Conservation (phyloP, 2,888 invertebrate species). For the Epirrhoe tristata region DNA sequence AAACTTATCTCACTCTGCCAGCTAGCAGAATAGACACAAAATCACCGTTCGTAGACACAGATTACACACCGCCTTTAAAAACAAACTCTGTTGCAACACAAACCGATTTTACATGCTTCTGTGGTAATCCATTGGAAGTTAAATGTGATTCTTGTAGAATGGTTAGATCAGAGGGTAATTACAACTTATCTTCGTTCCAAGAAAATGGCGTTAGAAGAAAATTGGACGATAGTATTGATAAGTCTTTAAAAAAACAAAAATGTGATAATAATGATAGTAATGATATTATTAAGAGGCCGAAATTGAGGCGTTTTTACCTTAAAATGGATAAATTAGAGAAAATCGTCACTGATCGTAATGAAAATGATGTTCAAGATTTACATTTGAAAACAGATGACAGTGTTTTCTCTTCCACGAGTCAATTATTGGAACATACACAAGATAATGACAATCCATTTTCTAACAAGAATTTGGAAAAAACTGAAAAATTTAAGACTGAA, state of each 20-base stretch:
- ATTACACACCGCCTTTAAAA: conserved; percentile 61
- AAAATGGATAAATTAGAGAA: conserved; percentile 70
- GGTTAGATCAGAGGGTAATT: conserved; percentile 75
- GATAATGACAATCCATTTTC: conserved; percentile 50
- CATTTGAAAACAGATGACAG: conserved; percentile 72
- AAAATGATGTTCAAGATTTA: conserved; percentile 70
- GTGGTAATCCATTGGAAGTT: conserved; percentile 62
- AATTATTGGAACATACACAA: neutral
- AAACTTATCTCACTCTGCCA: conserved; percentile 76
- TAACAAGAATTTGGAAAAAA: neutral
- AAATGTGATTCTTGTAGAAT: conserved; percentile 68
- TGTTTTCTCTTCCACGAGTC: conserved; percentile 65
- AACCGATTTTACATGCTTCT: conserved; percentile 71
- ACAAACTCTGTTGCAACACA: conserved; percentile 74
- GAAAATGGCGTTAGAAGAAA: conserved; percentile 56
- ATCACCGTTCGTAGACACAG: conserved; percentile 70
- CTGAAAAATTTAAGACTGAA: neutral
- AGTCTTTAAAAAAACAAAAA: conserved; percentile 76
- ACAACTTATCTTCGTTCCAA: conserved; percentile 63
- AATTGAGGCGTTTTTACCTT: conserved; percentile 69
- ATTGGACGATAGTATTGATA: conserved; percentile 57
- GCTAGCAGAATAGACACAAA: conserved; percentile 72
- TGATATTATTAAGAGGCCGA: conserved; percentile 73
- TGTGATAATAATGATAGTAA: conserved; percentile 76
- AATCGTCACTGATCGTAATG: conserved; percentile 68